phyloP scores from a whole-genome alignment of 2,888 invertebrate genomes.

The Mayetiola destructor region DNA sequence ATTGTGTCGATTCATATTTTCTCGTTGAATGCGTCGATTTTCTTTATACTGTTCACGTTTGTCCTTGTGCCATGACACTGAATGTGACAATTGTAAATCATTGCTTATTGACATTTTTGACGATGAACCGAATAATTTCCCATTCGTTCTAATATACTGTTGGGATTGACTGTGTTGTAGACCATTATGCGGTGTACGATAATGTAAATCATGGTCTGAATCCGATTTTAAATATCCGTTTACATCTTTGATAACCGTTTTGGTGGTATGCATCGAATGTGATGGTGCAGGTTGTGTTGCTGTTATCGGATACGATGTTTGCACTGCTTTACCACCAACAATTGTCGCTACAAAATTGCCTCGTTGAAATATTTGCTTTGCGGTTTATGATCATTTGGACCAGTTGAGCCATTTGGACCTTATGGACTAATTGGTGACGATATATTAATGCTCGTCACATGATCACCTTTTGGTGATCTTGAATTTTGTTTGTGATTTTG shows the following conservation, averaged over 20 bases:
- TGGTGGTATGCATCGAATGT: neutral
- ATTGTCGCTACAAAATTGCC: constrained; percentile 66
- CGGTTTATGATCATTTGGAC: constrained; percentile 25
- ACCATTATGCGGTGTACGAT: neutral
- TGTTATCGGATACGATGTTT: constrained; percentile 17
- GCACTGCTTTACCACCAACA: constrained; percentile 39
- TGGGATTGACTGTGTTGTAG: neutral
- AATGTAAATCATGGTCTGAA: constrained; percentile 20
- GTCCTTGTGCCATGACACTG: constrained; percentile 26
- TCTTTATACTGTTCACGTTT: constrained; percentile 17
- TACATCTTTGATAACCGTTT: constrained; percentile 15
- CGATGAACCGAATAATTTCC: constrained; percentile 27
- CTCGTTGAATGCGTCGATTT: constrained; percentile 12
- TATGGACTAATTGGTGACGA: constrained; percentile 43
- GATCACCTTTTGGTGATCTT: constrained; percentile 25
- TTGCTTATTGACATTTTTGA: constrained; percentile 35
- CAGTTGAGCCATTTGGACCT: no score
- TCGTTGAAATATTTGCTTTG: constrained; percentile 58
- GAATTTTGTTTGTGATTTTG: neutral
- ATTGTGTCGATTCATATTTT: neutral
- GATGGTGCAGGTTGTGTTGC: neutral
- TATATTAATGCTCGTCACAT: constrained; percentile 58
- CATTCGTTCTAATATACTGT: neutral
- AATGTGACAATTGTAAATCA: constrained; percentile 22
- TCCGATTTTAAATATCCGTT: constrained; percentile 26